Evolutionary conservation across 2,797 vertebrate genomes (phyloP).

Genomic region (Philypnodon macrostomus): DNA sequence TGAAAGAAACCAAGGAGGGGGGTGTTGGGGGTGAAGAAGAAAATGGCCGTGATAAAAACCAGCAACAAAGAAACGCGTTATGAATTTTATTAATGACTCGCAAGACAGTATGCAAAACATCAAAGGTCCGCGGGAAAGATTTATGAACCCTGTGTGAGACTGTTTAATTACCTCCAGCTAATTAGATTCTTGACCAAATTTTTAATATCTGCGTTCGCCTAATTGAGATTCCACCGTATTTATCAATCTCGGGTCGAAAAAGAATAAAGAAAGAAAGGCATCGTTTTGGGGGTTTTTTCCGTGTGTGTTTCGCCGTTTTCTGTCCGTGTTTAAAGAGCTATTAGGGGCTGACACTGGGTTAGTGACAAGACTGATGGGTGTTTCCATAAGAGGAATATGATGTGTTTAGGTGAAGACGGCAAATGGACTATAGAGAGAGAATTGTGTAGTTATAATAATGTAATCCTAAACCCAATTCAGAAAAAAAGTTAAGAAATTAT

Average conservation of each 20-base stretch:
- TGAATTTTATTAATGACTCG: conserved; percentile 99
- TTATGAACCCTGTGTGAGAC: conserved; percentile 99
- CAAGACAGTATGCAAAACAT: conserved; percentile 99
- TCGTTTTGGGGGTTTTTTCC: conserved; percentile 61
- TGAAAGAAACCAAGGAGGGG: conserved; percentile 23
- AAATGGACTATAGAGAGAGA: too few relatives aligned
- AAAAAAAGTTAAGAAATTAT: too few relatives aligned
- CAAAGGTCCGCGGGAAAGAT: conserved; percentile 99
- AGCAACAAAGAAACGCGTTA: conserved; percentile 97
- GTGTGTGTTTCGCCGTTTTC: conserved; percentile 68
- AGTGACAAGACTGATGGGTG: background rate
- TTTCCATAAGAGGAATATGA: background rate
- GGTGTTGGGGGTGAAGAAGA: too few relatives aligned
- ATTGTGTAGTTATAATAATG: too few relatives aligned
- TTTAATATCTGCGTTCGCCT: conserved; percentile 99
- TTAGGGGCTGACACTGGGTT: conserved; percentile 64
- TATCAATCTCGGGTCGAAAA: conserved; percentile 97
- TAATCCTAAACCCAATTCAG: too few relatives aligned
- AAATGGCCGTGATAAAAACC: conserved; percentile 85
- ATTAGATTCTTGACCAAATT: conserved; percentile 99
- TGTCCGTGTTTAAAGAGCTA: conserved; percentile 84
- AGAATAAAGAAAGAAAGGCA: conserved; percentile 37
- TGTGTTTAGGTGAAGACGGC: background rate
- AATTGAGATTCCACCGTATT: conserved; percentile 99
- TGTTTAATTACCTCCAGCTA: conserved; percentile 99